Evolutionary conservation across 2,113 vertebrate species (phyloP), one percentile per base, ranked within the genome.

Genomic region (Camelus bactrianus): DNA sequence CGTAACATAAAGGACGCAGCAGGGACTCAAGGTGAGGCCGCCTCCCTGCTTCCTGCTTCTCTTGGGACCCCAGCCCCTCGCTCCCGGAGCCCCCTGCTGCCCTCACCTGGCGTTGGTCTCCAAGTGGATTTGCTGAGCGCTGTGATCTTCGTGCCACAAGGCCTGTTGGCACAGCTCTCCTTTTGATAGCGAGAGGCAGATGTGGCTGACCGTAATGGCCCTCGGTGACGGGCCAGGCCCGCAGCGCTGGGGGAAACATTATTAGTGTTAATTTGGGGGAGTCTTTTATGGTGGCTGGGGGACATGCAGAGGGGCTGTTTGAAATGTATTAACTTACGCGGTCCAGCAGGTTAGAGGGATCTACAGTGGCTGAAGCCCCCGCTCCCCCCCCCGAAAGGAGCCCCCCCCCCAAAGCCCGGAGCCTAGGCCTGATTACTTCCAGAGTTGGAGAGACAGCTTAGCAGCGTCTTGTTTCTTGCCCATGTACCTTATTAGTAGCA

Each of bases 401-500:
- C 90, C 67, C 95, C 87, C 83, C 35, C 92, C 86, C 95, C 80
- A 87, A 88, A 10, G 91, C 93, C 97, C 13, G 4, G 80, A 96
- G 77, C 90, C 96, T 73, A 5, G 70, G 70, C 89, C 48, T 99
- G 99, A 99, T 99, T 98, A 97, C 98, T 99, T 99, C 99, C 99
- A 99, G 98, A 98, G 98, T 97, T 95, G 5, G 83, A 89, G 96
- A 98, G 98, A 98, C 98, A 98, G 98, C 98, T 98, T 98, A 98
- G 93, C 98, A 98, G 97, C 98, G 98, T 98, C 98, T 98, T 98
- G 99, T 99, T 98, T 98, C 99, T 98, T 83, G 96, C 98, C 98
- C 98, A 99, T 98, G 98, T 96, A 98, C 98, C 99, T 99, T 99
- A 99, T 99, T 99, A 99, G 99, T 97, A 69, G 99, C 99, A 99